Evolutionary conservation across 30 jellyfish, hydroid and myxozoan genomes (phyloP).

Genomic region (Clytia hemisphaerica): DNA sequence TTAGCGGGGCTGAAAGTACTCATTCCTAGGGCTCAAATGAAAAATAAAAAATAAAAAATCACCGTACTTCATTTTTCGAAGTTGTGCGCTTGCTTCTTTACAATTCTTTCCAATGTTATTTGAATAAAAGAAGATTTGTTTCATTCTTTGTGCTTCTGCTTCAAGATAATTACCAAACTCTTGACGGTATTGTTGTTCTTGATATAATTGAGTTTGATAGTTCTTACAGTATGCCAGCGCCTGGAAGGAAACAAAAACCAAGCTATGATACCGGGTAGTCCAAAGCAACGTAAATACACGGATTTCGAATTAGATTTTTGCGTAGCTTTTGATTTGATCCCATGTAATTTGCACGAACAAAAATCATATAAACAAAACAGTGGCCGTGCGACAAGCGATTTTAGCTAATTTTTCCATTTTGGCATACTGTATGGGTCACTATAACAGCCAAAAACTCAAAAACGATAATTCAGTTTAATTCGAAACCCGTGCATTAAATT

Average conservation of each 20-base stretch:
- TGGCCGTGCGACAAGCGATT: background rate
- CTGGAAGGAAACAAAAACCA: conserved; percentile 18
- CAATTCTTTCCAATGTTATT: conserved; percentile 31
- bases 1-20: no score
- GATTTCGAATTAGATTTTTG: no score
- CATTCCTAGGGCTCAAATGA: no score
- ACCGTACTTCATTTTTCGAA: conserved; percentile 25
- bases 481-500: no score
- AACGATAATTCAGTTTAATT: no score
- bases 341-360: background rate
- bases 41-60: no score
- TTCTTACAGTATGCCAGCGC: conserved; percentile 78
- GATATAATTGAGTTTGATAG: conserved; percentile 61
- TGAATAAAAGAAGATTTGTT: conserved; percentile 33
- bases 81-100: conserved; percentile 25
- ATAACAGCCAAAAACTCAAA: no score
- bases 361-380: background rate
- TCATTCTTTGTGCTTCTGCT: conserved; percentile 71
- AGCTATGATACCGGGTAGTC: no score
- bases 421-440: no score
- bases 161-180: conserved; percentile 72
- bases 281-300: background rate
- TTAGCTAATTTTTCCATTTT: background rate
- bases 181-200: conserved; percentile 70
- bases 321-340: no score